Conservation (phyloP, 1,140 invertebrate species). For the Liolophura sinensis region DNA sequence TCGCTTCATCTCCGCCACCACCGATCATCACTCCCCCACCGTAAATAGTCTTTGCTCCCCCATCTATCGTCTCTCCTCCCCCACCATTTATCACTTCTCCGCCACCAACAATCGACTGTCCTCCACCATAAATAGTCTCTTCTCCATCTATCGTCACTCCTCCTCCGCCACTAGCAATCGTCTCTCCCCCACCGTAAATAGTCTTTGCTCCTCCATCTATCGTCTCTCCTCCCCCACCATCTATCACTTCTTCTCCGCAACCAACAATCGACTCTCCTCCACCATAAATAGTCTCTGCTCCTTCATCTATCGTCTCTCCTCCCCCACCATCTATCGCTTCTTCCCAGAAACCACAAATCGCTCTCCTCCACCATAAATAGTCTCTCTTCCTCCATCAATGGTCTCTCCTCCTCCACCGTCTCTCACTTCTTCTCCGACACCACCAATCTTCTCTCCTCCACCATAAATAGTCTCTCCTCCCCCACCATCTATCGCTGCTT, state of each 20-base stretch:
- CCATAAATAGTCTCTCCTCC: slow-evolving; percentile 7
- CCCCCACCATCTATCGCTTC: background rate
- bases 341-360: background rate
- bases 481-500: slow-evolving; percentile 8
- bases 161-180: background rate
- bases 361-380: background rate
- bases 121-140: background rate
- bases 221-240: background rate
- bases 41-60: background rate
- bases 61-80: background rate
- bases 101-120: background rate
- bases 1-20: background rate
- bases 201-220: background rate
- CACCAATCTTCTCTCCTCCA: slow-evolving; percentile 7
- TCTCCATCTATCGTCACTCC: background rate
- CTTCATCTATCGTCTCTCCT: slow-evolving; percentile 1
- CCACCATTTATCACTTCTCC: background rate
- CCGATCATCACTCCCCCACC: background rate
- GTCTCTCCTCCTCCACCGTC: background rate
- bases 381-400: background rate
- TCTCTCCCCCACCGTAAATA: background rate
- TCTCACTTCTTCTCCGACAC: slow-evolving; percentile 16
- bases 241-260: background rate
- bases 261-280: background rate
- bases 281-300: background rate